phyloP scores from a whole-genome alignment of 2,113 vertebrate species.

The Pheucticus melanocephalus region DNA sequence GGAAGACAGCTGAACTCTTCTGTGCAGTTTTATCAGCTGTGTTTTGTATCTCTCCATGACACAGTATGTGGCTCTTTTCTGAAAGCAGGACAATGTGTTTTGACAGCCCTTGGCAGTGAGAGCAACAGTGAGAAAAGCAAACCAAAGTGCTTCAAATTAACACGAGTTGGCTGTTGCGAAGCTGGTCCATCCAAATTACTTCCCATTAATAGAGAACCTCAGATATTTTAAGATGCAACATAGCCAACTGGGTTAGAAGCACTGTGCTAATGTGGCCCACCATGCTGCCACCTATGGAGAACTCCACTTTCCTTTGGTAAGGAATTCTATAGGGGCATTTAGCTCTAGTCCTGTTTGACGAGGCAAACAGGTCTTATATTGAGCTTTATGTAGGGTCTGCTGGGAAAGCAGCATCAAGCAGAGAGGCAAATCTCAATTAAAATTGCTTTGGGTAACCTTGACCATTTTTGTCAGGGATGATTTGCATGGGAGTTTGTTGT shows the following conservation, averaged over 20 bases:
- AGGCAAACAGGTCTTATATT: neutral
- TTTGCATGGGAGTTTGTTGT: neutral
- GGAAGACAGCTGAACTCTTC: conserved; percentile 20
- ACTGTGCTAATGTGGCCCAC: neutral
- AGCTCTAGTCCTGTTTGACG: neutral
- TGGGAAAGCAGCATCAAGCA: neutral
- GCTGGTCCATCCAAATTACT: neutral
- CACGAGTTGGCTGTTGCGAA: neutral
- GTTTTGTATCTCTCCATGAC: conserved; percentile 35
- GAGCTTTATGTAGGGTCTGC: neutral
- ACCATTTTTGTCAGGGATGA: neutral
- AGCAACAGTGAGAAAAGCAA: conserved; percentile 39
- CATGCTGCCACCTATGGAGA: neutral
- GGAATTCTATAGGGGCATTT: neutral
- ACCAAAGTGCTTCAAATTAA: neutral
- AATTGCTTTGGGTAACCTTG: neutral
- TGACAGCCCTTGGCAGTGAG: conserved; percentile 47
- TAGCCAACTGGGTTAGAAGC: neutral
- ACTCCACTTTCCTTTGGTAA: neutral
- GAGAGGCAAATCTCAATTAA: neutral
- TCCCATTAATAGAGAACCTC: neutral
- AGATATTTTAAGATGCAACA: neutral
- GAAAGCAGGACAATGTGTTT: conserved; percentile 45
- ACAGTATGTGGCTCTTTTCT: conserved; percentile 36
- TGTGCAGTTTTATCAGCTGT: conserved; percentile 37